Evolutionary conservation across 2,797 vertebrate species (phyloP).

Genomic region (Gobio occitaniae): DNA sequence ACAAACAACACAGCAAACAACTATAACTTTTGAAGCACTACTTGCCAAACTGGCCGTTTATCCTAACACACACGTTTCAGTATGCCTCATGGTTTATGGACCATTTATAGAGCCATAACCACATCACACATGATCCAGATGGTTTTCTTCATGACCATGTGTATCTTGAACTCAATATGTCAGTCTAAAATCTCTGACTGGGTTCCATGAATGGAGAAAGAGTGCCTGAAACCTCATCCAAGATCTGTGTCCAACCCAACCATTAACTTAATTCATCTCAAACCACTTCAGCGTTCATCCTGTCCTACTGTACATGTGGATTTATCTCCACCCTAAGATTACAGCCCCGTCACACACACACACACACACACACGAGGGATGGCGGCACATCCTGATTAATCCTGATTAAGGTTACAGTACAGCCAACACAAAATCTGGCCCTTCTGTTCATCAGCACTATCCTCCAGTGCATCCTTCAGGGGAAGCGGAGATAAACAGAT

Average conservation of each 20-base stretch:
- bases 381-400: slow-evolving; percentile 40
- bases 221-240: slow-evolving; percentile 5
- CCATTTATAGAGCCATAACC: slow-evolving; percentile 24
- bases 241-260: slow-evolving; percentile 10
- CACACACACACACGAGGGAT: background rate
- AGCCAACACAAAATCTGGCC: slow-evolving; percentile 18
- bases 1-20: slow-evolving; percentile 27
- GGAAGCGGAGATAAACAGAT: slow-evolving; percentile 1
- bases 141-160: background rate
- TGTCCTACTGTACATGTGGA: slow-evolving; percentile 12
- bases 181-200: slow-evolving; percentile 6
- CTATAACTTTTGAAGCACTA: background rate
- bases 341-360: slow-evolving; percentile 1
- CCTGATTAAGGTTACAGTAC: slow-evolving; percentile 35
- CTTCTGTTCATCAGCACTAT: slow-evolving; percentile 12
- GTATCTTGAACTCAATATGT: slow-evolving; percentile 6
- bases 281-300: slow-evolving; percentile 15
- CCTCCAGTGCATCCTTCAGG: background rate
- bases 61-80: background rate
- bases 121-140: slow-evolving; percentile 23
- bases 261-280: slow-evolving; percentile 4
- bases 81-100: background rate
- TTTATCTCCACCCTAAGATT: slow-evolving; percentile 19
- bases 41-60: slow-evolving; percentile 13
- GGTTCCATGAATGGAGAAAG: slow-evolving; percentile 12